These are phyloP conservation scores for Cossypha heuglini DNA, from an alignment of 2,797 vertebrate species.

Conservation along the genomic window DNA sequence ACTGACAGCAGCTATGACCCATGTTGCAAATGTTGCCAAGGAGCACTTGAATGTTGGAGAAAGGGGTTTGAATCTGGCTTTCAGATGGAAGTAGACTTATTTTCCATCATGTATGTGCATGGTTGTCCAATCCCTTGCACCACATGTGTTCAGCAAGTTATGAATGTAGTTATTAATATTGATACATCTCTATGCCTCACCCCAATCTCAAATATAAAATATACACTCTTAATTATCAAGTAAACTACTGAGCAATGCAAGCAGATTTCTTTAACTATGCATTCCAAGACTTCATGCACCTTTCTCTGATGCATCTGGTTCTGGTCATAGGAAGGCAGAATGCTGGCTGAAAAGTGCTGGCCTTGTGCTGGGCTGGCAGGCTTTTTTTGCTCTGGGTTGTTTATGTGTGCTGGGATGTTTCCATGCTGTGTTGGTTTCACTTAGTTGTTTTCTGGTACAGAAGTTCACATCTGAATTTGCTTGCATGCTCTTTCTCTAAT, in stretches of 20 bases:
- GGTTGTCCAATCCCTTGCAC: background rate
- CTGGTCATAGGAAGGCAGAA: background rate
- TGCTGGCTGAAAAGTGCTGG: background rate
- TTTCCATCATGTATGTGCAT: background rate
- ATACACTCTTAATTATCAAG: background rate
- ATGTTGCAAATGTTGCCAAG: background rate
- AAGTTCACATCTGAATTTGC: background rate
- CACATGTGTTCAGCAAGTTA: background rate
- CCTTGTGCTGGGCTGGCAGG: background rate
- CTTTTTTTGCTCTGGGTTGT: background rate
- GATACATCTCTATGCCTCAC: background rate
- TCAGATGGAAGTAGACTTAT: background rate
- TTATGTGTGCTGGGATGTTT: background rate
- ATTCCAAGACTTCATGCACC: constrained; percentile 6
- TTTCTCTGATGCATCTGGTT: constrained; percentile 55
- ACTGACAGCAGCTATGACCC: background rate
- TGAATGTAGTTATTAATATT: background rate
- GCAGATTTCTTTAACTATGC: background rate
- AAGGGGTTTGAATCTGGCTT: constrained; percentile 5
- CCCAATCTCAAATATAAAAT: background rate
- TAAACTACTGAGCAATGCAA: background rate
- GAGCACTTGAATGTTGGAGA: background rate
- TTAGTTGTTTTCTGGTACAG: background rate
- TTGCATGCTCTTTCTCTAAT: background rate
- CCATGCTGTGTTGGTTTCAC: background rate